phyloP scores from a whole-genome alignment of 2,113 vertebrate species.

The Noturus placidus region DNA sequence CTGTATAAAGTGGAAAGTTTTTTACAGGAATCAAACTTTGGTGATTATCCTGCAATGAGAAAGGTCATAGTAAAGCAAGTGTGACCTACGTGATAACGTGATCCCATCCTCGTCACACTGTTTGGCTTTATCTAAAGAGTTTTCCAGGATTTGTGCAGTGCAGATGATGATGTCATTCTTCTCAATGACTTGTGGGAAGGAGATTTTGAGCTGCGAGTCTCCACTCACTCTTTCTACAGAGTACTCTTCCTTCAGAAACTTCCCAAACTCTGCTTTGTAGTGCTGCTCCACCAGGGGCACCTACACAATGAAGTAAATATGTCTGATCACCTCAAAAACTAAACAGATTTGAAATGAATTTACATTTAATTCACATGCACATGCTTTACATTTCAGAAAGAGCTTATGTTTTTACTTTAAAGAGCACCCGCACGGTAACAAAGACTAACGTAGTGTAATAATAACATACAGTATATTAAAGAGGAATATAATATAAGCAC shows the following conservation, averaged over 20 bases:
- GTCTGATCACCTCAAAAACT: neutral
- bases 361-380: neutral
- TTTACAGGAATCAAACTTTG: neutral
- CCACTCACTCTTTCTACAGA: conserved; percentile 84
- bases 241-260: conserved; percentile 80
- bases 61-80: neutral
- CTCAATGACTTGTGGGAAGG: conserved; percentile 84
- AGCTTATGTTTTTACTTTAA: neutral
- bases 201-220: conserved; percentile 88
- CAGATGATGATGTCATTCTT: conserved; percentile 87
- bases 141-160: conserved; percentile 97
- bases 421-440: neutral
- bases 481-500: neutral
- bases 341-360: neutral
- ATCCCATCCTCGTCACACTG: conserved; percentile 81
- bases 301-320: conserved; percentile 63
- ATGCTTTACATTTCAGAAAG: neutral
- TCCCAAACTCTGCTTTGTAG: conserved; percentile 80
- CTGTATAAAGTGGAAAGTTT: neutral
- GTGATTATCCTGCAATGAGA: neutral
- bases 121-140: conserved; percentile 77
- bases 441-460: neutral
- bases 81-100: conserved; percentile 78
- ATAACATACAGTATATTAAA: neutral
- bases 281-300: conserved; percentile 93